Percentiles rank a stretch among this genome's conserved stretches.
Conservation (phyloP, 2,888 invertebrate genomes). For the Netelia inedita region DNA sequence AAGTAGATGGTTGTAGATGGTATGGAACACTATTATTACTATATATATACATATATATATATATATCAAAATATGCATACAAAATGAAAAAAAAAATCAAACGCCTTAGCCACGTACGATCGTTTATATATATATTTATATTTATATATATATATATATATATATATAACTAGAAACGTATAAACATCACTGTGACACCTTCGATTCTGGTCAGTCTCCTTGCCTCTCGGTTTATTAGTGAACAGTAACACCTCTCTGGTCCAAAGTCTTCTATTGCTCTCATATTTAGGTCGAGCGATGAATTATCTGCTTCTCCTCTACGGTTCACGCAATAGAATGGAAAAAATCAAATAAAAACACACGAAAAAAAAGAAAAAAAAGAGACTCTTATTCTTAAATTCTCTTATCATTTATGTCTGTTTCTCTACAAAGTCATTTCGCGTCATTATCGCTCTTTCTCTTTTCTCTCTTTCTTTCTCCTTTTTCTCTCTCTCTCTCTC, state of each 20-base stretch:
- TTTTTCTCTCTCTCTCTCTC: slow-evolving; percentile 38
- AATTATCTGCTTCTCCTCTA: slow-evolving; percentile 77
- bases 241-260: slow-evolving; percentile 85
- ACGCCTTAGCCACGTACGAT: slow-evolving; percentile 62
- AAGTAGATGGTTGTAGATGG: slow-evolving; percentile 85
- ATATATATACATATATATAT: slow-evolving; percentile 16
- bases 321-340: slow-evolving; percentile 43
- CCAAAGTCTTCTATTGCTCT: slow-evolving; percentile 84
- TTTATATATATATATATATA: slow-evolving; percentile 24
- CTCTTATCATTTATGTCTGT: background rate
- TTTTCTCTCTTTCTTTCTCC: slow-evolving; percentile 50
- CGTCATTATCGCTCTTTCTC: slow-evolving; percentile 30
- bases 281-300: slow-evolving; percentile 83
- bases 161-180: slow-evolving; percentile 32
- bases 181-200: slow-evolving; percentile 77
- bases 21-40: slow-evolving; percentile 76
- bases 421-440: too few species aligned
- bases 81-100: slow-evolving; percentile 59
- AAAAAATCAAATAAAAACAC: slow-evolving; percentile 10
- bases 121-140: slow-evolving; percentile 39
- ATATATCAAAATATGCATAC: slow-evolving; percentile 42
- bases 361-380: slow-evolving; percentile 20
- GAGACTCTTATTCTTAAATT: background rate
- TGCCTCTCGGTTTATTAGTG: slow-evolving; percentile 86
- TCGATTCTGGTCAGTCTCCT: slow-evolving; percentile 85